A percentile compares a stretch with the other conserved stretches of the same genome.
Evolutionary conservation across 1,140 invertebrate genomes (phyloP).

Genomic region (Pachyrhynchus sulphureomaculatus): DNA sequence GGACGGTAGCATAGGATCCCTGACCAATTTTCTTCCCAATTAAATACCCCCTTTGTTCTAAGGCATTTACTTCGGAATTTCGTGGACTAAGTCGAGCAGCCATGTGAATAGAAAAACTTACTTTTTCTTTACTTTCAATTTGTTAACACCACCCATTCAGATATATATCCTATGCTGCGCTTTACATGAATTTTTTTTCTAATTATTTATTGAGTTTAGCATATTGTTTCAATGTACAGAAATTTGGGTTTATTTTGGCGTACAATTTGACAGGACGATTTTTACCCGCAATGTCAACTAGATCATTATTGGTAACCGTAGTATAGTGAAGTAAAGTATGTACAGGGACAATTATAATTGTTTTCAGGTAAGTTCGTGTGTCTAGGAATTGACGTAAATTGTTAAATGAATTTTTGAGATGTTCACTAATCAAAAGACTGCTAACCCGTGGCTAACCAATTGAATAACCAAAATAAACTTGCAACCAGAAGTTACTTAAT

Average conservation of each 20-base stretch:
- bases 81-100: slow-evolving; percentile 63
- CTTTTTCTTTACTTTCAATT: slow-evolving; percentile 33
- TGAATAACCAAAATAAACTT: too few species aligned
- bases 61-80: slow-evolving; percentile 76
- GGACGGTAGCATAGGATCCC: slow-evolving; percentile 87
- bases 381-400: too few species aligned
- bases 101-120: slow-evolving; percentile 37
- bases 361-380: too few species aligned
- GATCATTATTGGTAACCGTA: neutral
- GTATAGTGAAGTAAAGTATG: neutral
- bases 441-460: too few species aligned
- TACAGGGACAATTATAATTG: too few species aligned
- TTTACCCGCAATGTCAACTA: slow-evolving; percentile 13
- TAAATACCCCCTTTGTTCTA: slow-evolving; percentile 77
- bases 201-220: slow-evolving; percentile 10
- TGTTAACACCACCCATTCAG: slow-evolving; percentile 32
- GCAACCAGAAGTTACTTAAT: too few species aligned
- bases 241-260: slow-evolving; percentile 28
- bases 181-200: slow-evolving; percentile 29
- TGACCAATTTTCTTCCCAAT: slow-evolving; percentile 86
- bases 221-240: slow-evolving; percentile 25
- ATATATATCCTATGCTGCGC: slow-evolving; percentile 1
- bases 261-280: slow-evolving; percentile 20
- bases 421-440: too few species aligned
- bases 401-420: too few species aligned